These are phyloP conservation scores for Pocillopora damicornis DNA, from an alignment of 64 coral and sea anemone genomes.

Conservation along the genomic window DNA sequence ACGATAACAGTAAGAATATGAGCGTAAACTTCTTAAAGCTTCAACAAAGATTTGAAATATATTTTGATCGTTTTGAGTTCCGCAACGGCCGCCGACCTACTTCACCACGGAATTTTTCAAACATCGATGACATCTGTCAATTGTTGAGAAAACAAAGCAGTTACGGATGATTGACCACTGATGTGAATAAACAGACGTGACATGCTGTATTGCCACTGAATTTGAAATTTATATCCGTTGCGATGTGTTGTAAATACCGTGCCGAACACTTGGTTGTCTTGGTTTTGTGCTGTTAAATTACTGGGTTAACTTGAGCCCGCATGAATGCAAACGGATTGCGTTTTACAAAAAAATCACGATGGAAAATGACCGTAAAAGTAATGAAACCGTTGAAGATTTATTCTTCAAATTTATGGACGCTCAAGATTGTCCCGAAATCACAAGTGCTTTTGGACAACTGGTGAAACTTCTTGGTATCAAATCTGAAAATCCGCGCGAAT, in stretches of 20 bases:
- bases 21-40: background rate
- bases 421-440: slow-evolving; percentile 85
- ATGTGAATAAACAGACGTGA: slow-evolving; percentile 37
- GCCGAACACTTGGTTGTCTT: slow-evolving; percentile 18
- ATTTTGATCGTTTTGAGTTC: background rate
- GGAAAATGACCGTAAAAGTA: slow-evolving; percentile 49
- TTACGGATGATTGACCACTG: slow-evolving; percentile 24
- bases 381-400: slow-evolving; percentile 74
- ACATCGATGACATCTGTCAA: slow-evolving; percentile 37
- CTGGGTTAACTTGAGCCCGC: background rate
- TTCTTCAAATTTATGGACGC: slow-evolving; percentile 85
- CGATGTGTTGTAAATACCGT: slow-evolving; percentile 28
- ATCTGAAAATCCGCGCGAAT: slow-evolving; percentile 75
- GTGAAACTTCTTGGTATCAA: slow-evolving; percentile 54
- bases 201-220: slow-evolving; percentile 30
- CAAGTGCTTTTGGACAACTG: slow-evolving; percentile 74
- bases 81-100: too few species aligned
- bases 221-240: slow-evolving; percentile 46
- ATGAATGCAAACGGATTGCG: background rate
- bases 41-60: background rate
- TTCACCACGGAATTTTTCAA: background rate
- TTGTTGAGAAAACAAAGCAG: slow-evolving; percentile 35
- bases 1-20: background rate
- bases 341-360: background rate
- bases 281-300: background rate